Evolutionary conservation across 2,888 invertebrate species (phyloP).

Genomic region (Trisateles emortualis): DNA sequence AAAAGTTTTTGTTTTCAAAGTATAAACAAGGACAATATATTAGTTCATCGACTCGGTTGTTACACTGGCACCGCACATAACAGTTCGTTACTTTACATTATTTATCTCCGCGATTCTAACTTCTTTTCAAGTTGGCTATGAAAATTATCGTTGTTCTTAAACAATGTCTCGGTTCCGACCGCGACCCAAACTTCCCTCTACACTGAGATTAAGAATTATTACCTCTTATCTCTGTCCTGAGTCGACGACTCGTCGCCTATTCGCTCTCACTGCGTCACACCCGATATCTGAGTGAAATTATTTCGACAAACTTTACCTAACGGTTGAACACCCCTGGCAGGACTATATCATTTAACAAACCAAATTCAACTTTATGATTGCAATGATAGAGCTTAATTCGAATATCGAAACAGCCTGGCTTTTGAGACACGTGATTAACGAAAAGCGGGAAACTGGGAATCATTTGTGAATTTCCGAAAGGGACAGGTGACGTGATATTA

Average conservation of each 20-base stretch:
- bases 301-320: conserved; percentile 81
- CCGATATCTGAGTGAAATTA: conserved; percentile 81
- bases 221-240: conserved; percentile 75
- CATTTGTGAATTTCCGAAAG: conserved; percentile 82
- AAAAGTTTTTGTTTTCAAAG: conserved; percentile 35
- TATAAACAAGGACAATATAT: conserved; percentile 39
- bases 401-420: conserved; percentile 38
- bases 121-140: conserved; percentile 58
- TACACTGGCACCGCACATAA: conserved; percentile 18
- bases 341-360: conserved; percentile 27
- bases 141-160: conserved; percentile 69
- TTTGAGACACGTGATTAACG: conserved; percentile 81
- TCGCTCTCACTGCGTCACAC: conserved; percentile 62
- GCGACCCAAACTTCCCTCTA: conserved; percentile 57
- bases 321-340: conserved; percentile 65
- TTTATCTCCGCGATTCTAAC: conserved; percentile 50
- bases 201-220: conserved; percentile 79
- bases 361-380: conserved; percentile 55
- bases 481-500: conserved; percentile 82
- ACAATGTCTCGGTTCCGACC: conserved; percentile 59
- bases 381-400: conserved; percentile 54
- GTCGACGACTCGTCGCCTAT: conserved; percentile 78
- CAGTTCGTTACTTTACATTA: conserved; percentile 42
- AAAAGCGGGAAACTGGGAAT: conserved; percentile 84
- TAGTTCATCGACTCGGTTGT: conserved; percentile 39